Conservation (phyloP, 2,888 invertebrate species). For the Stenoptilia bipunctidactyla region DNA sequence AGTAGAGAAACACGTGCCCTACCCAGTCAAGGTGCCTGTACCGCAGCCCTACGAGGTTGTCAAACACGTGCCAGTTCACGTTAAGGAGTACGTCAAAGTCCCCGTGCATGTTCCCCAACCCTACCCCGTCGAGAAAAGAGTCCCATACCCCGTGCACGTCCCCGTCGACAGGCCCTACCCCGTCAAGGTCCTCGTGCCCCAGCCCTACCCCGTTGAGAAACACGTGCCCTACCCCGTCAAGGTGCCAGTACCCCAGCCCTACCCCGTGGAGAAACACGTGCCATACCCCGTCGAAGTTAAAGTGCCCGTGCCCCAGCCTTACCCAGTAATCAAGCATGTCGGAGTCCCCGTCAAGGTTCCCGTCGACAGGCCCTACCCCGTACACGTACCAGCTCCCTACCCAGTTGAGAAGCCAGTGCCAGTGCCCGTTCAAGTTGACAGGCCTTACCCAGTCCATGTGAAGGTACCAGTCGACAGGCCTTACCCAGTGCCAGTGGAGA, state of each 20-base stretch:
- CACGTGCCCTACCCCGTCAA: slow-evolving; percentile 81
- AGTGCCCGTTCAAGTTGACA: slow-evolving; percentile 74
- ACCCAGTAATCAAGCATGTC: slow-evolving; percentile 77
- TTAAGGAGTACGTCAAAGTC: slow-evolving; percentile 84
- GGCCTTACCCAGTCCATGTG: slow-evolving; percentile 73
- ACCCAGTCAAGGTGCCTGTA: slow-evolving; percentile 77
- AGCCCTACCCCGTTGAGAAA: slow-evolving; percentile 85
- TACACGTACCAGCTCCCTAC: slow-evolving; percentile 74
- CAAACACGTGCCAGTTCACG: slow-evolving; percentile 78
- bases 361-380: slow-evolving; percentile 78
- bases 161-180: slow-evolving; percentile 84
- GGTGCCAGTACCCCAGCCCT: slow-evolving; percentile 81
- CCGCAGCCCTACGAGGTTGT: slow-evolving; percentile 81
- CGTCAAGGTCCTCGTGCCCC: slow-evolving; percentile 83
- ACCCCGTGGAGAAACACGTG: slow-evolving; percentile 82
- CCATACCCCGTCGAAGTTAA: slow-evolving; percentile 80
- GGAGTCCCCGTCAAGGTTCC: slow-evolving; percentile 77
- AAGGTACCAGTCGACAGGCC: slow-evolving; percentile 75
- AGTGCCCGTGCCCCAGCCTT: slow-evolving; percentile 81
- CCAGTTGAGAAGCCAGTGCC: slow-evolving; percentile 74
- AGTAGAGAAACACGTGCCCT: slow-evolving; percentile 76
- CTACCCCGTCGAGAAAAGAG: slow-evolving; percentile 84
- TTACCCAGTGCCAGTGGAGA: slow-evolving; percentile 67
- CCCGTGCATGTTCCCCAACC: slow-evolving; percentile 82
- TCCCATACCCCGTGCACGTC: slow-evolving; percentile 78